Base-by-base conservation (phyloP, 2,797 vertebrate genomes). In the Mallotus villosus region DNA sequence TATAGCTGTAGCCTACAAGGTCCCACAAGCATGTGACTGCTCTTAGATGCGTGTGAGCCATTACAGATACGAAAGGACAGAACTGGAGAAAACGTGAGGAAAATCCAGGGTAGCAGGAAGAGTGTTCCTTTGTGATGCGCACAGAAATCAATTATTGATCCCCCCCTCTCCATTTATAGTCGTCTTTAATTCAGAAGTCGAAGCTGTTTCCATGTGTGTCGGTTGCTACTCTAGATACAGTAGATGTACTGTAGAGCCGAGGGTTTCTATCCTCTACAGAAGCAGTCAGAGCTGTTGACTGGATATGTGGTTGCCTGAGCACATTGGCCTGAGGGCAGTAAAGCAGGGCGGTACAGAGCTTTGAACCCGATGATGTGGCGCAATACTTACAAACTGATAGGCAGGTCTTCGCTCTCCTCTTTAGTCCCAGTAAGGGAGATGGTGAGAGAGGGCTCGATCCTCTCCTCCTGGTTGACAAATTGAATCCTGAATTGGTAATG, bases 401-500 rank as follows among this genome's bases (percentile, higher is more conserved):
- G 87, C 63, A 97, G 72, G 60, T 91, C 92, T 77, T 93, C 91
- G 58, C 91, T 92, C 55, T 97, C 95, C 0, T 91, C 87, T 74
- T 93, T 93, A 11, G 94, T 96, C 70, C 96, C 96, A 0, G 90
- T 86, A 69, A 98, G 88, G 8, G 91, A 94, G 79, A 96, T 86
- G 49, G 89, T 92, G 64, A 98, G 93, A 16, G 91, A 84, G 1
- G 95, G 94, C 27, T 94, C 87, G 11, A 86, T 82, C 0, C 72
- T 85, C 66, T 91, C 86, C 2, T 85, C 90, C 83, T 94, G 92
- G 70, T 92, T 94, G 83, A 94, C 86, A 74, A 97, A 94, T 81
- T 94, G 94, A 74, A 98, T 93, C 91, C 93, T 97, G 89, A 98
- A 93, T 86, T 97, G 96, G 79, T 97, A 97, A 78, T 98, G 97